Percentiles rank a stretch among this genome's conserved stretches.
phyloP scores from a whole-genome alignment of 30 jellyfish, hydroid and myxozoan species.

The Cassiopea xamachana region DNA sequence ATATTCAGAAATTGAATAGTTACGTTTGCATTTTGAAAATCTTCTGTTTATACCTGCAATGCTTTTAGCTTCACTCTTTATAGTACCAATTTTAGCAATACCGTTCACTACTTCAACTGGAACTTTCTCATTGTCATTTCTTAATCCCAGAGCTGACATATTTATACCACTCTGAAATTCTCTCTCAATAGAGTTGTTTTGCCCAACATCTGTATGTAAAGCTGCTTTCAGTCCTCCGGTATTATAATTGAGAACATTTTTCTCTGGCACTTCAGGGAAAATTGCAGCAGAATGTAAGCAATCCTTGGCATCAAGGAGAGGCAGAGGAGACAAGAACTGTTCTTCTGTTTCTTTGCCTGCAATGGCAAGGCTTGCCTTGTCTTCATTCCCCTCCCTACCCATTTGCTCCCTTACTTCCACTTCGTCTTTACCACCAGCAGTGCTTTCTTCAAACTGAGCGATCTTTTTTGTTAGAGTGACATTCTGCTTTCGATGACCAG shows the following conservation, averaged over 20 bases:
- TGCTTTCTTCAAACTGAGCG: not conserved
- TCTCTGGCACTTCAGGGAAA: not conserved
- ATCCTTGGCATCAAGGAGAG: not conserved
- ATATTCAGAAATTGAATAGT: not conserved
- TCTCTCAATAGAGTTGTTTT: not conserved
- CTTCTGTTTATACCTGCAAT: not conserved
- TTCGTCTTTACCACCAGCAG: not conserved
- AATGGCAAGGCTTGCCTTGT: not conserved
- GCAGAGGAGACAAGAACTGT: slow-evolving; percentile 2
- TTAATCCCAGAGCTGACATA: not conserved
- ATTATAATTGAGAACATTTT: not conserved
- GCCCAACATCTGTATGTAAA: not conserved
- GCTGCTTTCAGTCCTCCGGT: not conserved
- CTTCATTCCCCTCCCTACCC: not conserved
- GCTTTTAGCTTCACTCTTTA: not conserved
- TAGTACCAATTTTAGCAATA: not conserved
- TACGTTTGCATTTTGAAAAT: not conserved
- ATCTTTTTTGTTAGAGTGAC: too few species aligned
- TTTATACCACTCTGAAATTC: not conserved
- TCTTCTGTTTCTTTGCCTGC: not conserved
- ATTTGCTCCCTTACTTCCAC: not conserved
- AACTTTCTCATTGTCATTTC: not conserved
- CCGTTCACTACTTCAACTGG: not conserved
- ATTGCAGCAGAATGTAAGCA: slow-evolving; percentile 18
- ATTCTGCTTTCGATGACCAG: too few species aligned